A percentile compares a stretch with the other conserved stretches of the same genome.
These are phyloP conservation scores for Cistogaster globosa DNA, from an alignment of 2,888 invertebrate genomes.

Conservation along the genomic window DNA sequence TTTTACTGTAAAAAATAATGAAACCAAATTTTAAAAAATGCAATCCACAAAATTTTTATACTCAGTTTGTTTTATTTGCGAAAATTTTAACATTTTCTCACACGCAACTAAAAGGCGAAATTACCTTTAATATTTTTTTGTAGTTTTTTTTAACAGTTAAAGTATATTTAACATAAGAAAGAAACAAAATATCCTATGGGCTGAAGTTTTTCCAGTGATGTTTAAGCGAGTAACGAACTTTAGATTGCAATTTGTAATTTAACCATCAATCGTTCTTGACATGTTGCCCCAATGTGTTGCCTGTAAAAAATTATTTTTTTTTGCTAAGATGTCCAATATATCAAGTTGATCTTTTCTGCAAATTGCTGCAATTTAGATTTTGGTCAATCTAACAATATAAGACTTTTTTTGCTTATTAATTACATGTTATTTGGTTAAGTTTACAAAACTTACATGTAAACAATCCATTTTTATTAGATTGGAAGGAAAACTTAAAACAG, in stretches of 20 bases:
- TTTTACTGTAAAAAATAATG: slow-evolving; percentile 55
- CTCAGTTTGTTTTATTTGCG: slow-evolving; percentile 33
- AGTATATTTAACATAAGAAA: not conserved
- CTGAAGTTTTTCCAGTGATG: not conserved
- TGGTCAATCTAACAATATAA: slow-evolving; percentile 1
- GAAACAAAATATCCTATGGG: not conserved
- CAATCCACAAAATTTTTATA: slow-evolving; percentile 56
- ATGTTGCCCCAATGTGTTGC: slow-evolving; percentile 47
- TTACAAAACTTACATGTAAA: not conserved
- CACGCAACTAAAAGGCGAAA: slow-evolving; percentile 60
- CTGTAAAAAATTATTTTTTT: slow-evolving; percentile 31
- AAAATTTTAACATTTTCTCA: slow-evolving; percentile 66
- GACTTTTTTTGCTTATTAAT: not conserved
- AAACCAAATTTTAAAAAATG: slow-evolving; percentile 19
- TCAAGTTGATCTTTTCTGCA: slow-evolving; percentile 8
- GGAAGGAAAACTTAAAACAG: too few species aligned
- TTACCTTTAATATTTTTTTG: slow-evolving; percentile 6
- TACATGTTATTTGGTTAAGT: slow-evolving; percentile 2
- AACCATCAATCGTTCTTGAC: slow-evolving; percentile 73
- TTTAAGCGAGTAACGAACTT: slow-evolving; percentile 15
- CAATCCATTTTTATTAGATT: too few species aligned
- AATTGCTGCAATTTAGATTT: slow-evolving; percentile 21
- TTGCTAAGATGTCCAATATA: not conserved
- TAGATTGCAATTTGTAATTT: slow-evolving; percentile 70
- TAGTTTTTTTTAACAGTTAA: slow-evolving; percentile 9